phyloP scores from a whole-genome alignment of 2,113 vertebrate genomes.

The Ophiodon elongatus region DNA sequence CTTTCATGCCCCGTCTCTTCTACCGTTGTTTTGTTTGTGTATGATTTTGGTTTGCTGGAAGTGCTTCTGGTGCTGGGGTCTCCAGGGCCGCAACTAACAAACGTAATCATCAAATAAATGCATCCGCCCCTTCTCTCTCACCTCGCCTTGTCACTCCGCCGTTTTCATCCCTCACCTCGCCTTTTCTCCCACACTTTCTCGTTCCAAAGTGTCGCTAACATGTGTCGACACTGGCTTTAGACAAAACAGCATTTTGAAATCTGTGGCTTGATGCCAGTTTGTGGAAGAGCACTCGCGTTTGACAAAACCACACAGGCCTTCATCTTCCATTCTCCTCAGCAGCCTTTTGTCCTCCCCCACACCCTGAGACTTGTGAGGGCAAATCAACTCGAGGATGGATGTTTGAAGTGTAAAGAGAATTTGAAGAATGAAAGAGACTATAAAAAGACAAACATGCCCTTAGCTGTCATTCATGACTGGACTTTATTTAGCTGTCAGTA shows the following conservation, averaged over 20 bases:
- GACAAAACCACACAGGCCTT: slow-evolving; percentile 64
- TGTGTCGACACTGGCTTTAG: slow-evolving; percentile 68
- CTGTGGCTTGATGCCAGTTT: slow-evolving; percentile 57
- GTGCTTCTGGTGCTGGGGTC: slow-evolving; percentile 57
- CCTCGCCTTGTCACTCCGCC: slow-evolving; percentile 40
- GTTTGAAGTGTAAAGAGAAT: slow-evolving; percentile 58
- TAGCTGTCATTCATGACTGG: slow-evolving; percentile 56
- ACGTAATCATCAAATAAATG: slow-evolving; percentile 78
- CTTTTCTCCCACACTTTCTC: slow-evolving; percentile 44
- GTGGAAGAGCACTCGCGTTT: slow-evolving; percentile 51
- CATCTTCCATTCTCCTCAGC: slow-evolving; percentile 47
- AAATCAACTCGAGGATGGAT: slow-evolving; percentile 62
- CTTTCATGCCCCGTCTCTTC: slow-evolving; percentile 70
- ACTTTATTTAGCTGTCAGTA: slow-evolving; percentile 57
- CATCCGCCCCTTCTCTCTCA: slow-evolving; percentile 48
- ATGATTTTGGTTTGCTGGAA: slow-evolving; percentile 74
- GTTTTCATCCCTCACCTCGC: slow-evolving; percentile 41
- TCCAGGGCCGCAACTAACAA: slow-evolving; percentile 69
- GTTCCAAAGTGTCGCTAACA: slow-evolving; percentile 70
- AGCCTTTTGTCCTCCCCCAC: slow-evolving; percentile 57
- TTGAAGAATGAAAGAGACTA: slow-evolving; percentile 51
- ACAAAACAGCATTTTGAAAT: slow-evolving; percentile 68
- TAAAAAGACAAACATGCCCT: slow-evolving; percentile 60
- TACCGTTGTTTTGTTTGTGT: slow-evolving; percentile 72
- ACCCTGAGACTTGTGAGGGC: slow-evolving; percentile 43